Evolutionary conservation across 1,140 invertebrate genomes (phyloP).

Genomic region (Spodoptera litura): DNA sequence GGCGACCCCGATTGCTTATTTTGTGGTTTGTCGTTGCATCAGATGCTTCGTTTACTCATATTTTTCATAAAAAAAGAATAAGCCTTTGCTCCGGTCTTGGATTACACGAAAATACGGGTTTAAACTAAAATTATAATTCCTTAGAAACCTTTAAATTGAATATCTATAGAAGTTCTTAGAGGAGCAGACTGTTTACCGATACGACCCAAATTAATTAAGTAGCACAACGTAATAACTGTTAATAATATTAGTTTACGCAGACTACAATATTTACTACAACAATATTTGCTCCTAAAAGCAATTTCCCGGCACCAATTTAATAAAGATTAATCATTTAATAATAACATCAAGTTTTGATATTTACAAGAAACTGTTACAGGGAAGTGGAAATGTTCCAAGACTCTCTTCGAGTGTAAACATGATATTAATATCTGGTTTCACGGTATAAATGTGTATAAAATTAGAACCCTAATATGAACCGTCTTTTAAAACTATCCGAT

Average conservation of each 20-base stretch:
- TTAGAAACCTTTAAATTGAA: background rate
- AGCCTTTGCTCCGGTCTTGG: background rate
- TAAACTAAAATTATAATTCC: background rate
- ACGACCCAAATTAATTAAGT: conserved; percentile 22
- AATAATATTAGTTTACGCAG: conserved; percentile 22
- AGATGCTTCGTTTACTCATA: too few species aligned
- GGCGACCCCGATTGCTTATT: too few species aligned
- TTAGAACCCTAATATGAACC: too few species aligned
- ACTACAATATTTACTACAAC: conserved; percentile 15
- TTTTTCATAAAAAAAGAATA: too few species aligned
- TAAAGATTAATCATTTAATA: conserved; percentile 26
- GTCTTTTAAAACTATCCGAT: too few species aligned
- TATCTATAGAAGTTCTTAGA: background rate
- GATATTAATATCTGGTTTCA: too few species aligned
- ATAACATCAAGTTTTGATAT: background rate
- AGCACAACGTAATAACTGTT: conserved; percentile 8
- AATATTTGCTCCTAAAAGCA: conserved; percentile 31
- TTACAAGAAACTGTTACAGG: background rate
- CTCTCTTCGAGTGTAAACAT: background rate
- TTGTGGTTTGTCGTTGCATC: too few species aligned
- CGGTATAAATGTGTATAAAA: too few species aligned
- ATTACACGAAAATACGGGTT: background rate
- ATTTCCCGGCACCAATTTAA: background rate
- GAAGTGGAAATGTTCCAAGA: background rate
- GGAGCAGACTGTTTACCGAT: conserved; percentile 10